phyloP scores from a whole-genome alignment of 2,888 invertebrate species.

The Orthonevra nobilis region DNA sequence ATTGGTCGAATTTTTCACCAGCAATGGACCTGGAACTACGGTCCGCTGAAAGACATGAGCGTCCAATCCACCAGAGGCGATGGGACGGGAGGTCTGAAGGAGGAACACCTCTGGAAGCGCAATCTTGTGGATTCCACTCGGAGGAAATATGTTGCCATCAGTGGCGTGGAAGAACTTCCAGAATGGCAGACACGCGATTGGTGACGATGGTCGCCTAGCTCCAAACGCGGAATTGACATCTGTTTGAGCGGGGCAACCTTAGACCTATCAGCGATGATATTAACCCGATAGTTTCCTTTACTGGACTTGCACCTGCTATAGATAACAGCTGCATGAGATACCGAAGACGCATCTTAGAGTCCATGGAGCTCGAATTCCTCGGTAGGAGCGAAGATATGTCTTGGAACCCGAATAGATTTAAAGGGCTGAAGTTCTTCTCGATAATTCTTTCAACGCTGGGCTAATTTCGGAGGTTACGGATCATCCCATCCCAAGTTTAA shows the following conservation, averaged over 20 bases:
- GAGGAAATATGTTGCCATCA: slow-evolving; percentile 2
- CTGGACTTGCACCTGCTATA: too few relatives aligned
- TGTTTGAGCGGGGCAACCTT: background rate
- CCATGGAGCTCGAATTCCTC: background rate
- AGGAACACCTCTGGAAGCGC: too few relatives aligned
- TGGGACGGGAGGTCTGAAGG: too few relatives aligned
- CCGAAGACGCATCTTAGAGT: background rate
- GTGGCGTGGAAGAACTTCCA: background rate
- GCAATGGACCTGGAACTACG: background rate
- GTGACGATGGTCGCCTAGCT: background rate
- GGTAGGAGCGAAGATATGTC: too few relatives aligned
- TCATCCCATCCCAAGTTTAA: background rate
- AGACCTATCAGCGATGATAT: background rate
- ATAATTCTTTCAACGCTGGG: background rate
- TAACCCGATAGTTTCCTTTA: too few relatives aligned
- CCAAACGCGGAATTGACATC: background rate
- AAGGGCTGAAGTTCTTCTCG: background rate
- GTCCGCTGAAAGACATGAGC: background rate
- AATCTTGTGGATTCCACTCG: background rate
- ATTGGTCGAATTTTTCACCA: background rate
- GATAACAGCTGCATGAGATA: background rate
- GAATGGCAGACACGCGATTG: background rate
- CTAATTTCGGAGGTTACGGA: too few relatives aligned
- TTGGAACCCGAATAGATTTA: too few relatives aligned
- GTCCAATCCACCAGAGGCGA: too few relatives aligned